Conservation (phyloP, 2,797 vertebrate species). For the Dicrostonyx torquatus region DNA sequence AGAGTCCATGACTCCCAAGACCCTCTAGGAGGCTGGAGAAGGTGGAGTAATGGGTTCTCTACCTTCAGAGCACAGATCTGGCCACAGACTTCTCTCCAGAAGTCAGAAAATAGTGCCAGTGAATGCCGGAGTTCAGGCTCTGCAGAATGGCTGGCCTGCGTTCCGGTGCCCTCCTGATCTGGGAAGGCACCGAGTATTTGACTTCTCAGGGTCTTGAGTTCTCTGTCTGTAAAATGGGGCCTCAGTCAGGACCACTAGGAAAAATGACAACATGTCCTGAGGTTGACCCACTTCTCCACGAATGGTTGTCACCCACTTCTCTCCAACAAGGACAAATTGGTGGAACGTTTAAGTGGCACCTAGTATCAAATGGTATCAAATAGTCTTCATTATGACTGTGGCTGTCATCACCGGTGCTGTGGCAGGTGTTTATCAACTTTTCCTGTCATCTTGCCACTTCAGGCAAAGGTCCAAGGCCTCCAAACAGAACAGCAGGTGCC, state of each 20-base stretch:
- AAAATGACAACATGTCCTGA: background rate
- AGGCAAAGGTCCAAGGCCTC: background rate
- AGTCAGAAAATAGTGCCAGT: background rate
- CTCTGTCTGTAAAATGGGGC: background rate
- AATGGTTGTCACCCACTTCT: background rate
- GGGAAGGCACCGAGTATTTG: background rate
- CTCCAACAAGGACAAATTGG: background rate
- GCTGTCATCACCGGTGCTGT: background rate
- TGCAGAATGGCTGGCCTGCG: rapidly evolving
- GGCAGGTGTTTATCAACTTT: background rate
- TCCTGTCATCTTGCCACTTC: background rate
- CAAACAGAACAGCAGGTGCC: background rate
- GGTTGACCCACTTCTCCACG: background rate
- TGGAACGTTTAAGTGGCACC: background rate
- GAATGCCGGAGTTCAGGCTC: background rate
- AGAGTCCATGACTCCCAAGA: background rate
- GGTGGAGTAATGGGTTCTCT: background rate
- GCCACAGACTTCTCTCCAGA: background rate
- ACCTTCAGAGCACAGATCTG: background rate
- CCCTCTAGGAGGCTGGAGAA: background rate
- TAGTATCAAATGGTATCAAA: background rate
- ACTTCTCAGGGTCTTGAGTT: background rate
- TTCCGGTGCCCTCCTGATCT: background rate
- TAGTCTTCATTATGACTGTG: background rate
- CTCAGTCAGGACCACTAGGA: background rate